Conservation (phyloP, 2,888 invertebrate species). For the Meganola albula region DNA sequence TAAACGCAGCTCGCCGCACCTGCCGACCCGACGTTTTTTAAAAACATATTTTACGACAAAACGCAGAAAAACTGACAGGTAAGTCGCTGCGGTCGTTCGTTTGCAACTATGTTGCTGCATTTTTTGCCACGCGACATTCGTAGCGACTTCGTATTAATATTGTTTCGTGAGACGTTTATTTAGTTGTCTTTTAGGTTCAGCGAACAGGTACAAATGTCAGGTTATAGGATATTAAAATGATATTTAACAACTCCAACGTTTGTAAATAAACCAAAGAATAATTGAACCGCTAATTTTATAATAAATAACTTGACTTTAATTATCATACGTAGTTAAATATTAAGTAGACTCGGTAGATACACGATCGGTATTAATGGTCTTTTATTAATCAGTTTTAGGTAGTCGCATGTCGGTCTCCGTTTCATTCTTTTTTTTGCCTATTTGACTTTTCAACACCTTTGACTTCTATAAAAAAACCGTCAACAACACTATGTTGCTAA, state of each 20-base stretch:
- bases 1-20: slow-evolving; percentile 55
- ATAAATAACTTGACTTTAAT: too few relatives aligned
- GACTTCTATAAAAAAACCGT: slow-evolving; percentile 2
- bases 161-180: too few relatives aligned
- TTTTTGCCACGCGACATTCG: slow-evolving; percentile 19
- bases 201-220: slow-evolving; percentile 6
- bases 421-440: slow-evolving; percentile 1
- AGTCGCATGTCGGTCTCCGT: background rate
- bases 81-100: slow-evolving; percentile 21
- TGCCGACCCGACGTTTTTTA: slow-evolving; percentile 49
- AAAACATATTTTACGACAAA: slow-evolving; percentile 57
- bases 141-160: slow-evolving; percentile 11
- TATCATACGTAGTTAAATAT: too few relatives aligned
- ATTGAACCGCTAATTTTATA: too few relatives aligned
- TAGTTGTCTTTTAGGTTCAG: slow-evolving; percentile 17
- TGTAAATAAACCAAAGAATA: too few relatives aligned
- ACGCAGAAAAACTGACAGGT: slow-evolving; percentile 57
- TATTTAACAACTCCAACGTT: background rate
- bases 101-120: slow-evolving; percentile 18
- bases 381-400: slow-evolving; percentile 9
- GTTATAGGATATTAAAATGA: background rate
- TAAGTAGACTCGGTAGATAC: too few relatives aligned
- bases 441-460: slow-evolving; percentile 9
- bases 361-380: slow-evolving; percentile 6
- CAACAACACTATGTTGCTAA: slow-evolving; percentile 5